phyloP scores from a whole-genome alignment of 92 coral and sea anemone genomes.

The Chrysogorgia sp. region DNA sequence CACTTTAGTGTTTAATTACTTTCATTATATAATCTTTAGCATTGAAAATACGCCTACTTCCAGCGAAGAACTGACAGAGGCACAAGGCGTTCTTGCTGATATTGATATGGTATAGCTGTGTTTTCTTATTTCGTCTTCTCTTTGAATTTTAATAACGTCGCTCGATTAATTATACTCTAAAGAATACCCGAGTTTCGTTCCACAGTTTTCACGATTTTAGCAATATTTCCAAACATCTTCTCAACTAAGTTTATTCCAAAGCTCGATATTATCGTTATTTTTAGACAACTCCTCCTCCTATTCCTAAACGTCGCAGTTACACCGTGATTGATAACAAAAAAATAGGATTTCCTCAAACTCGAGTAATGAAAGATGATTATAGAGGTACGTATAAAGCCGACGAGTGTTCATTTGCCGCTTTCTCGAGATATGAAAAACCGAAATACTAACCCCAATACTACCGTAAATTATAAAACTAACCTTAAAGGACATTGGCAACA shows the following conservation, averaged over 20 bases:
- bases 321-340: conserved; percentile 96
- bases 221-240: too few relatives aligned
- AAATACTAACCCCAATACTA: too few relatives aligned
- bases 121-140: background rate
- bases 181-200: too few relatives aligned
- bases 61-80: background rate
- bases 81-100: background rate
- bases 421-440: background rate
- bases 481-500: too few relatives aligned
- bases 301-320: conserved; percentile 89
- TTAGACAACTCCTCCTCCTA: conserved; percentile 88
- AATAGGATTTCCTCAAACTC: conserved; percentile 96
- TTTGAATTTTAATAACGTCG: too few relatives aligned
- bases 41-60: background rate
- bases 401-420: too few relatives aligned
- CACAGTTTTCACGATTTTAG: too few relatives aligned
- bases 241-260: background rate
- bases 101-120: background rate
- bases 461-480: background rate
- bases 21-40: background rate
- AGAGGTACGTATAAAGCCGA: conserved; percentile 59
- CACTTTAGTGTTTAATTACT: too few relatives aligned
- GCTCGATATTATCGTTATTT: background rate
- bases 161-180: too few relatives aligned
- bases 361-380: conserved; percentile 84